Evolutionary conservation across 2,888 invertebrate species (phyloP).

Genomic region (Meandrusa payeni): DNA sequence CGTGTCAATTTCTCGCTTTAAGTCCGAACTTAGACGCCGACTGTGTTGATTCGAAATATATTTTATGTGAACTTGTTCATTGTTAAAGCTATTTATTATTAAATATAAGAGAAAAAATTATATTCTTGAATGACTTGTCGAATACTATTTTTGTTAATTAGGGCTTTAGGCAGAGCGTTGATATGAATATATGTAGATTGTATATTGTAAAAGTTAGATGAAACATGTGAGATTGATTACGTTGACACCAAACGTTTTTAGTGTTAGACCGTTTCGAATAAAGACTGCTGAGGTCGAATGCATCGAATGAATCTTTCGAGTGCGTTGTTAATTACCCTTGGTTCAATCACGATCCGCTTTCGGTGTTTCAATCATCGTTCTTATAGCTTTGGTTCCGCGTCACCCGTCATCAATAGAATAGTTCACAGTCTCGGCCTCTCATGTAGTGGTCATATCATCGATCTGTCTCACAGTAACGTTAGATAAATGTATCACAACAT

Average conservation of each 20-base stretch:
- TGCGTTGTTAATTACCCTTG: conserved; percentile 57
- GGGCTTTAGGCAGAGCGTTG: conserved; percentile 67
- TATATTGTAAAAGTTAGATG: conserved; percentile 65
- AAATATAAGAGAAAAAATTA: conserved; percentile 65
- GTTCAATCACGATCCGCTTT: conserved; percentile 74
- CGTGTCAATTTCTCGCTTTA: conserved; percentile 78
- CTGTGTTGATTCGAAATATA: conserved; percentile 72
- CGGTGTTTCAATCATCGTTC: conserved; percentile 71
- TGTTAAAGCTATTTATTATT: conserved; percentile 77
- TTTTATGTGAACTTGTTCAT: conserved; percentile 73
- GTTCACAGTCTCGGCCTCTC: conserved; percentile 69
- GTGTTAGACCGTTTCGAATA: conserved; percentile 67
- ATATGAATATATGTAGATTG: conserved; percentile 55
- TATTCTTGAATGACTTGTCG: conserved; percentile 72
- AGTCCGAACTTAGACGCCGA: conserved; percentile 69
- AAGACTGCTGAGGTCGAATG: conserved; percentile 75
- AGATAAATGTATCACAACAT: conserved; percentile 80
- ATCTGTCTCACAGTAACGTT: conserved; percentile 68
- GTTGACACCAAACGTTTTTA: conserved; percentile 64
- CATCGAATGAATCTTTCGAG: conserved; percentile 66
- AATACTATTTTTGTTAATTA: conserved; percentile 77
- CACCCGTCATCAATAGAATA: conserved; percentile 60
- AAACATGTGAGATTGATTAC: conserved; percentile 64
- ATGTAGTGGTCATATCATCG: conserved; percentile 72
- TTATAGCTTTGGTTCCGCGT: conserved; percentile 64